phyloP scores from a whole-genome alignment of 2,888 invertebrate genomes.

The Hipparchia semele region DNA sequence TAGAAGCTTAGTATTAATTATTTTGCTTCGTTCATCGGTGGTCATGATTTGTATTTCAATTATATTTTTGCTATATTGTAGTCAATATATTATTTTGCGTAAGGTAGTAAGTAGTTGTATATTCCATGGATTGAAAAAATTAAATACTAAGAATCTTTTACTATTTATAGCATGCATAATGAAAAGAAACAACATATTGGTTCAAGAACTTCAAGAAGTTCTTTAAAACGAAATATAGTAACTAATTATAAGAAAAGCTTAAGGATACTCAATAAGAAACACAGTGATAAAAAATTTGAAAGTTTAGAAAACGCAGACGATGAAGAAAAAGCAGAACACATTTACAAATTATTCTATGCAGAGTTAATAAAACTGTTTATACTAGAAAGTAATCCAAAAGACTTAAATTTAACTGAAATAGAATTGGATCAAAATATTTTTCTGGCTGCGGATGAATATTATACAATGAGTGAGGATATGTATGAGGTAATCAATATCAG shows the following conservation, averaged over 20 bases:
- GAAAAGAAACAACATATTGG: slow-evolving; percentile 55
- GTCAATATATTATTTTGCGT: too few species aligned
- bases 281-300: slow-evolving; percentile 1
- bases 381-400: slow-evolving; percentile 58
- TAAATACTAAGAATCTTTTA: too few species aligned
- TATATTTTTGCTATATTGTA: too few species aligned
- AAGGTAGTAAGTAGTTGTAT: too few species aligned
- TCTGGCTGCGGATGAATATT: slow-evolving; percentile 71
- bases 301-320: slow-evolving; percentile 46
- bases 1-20: not conserved
- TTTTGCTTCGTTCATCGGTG: not conserved
- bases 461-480: slow-evolving; percentile 78
- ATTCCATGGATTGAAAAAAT: too few species aligned
- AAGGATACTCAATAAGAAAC: slow-evolving; percentile 16
- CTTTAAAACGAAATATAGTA: slow-evolving; percentile 19
- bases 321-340: slow-evolving; percentile 50
- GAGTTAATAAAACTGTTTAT: slow-evolving; percentile 73
- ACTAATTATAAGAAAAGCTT: slow-evolving; percentile 23
- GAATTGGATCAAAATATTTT: slow-evolving; percentile 72
- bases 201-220: slow-evolving; percentile 45
- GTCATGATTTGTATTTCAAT: too few species aligned
- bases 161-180: slow-evolving; percentile 52
- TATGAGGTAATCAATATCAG: slow-evolving; percentile 73
- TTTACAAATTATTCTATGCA: slow-evolving; percentile 66
- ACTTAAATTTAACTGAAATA: slow-evolving; percentile 58